These are phyloP conservation scores for Malurus cyaneus DNA, from an alignment of 2,113 vertebrate genomes.

Conservation along the genomic window DNA sequence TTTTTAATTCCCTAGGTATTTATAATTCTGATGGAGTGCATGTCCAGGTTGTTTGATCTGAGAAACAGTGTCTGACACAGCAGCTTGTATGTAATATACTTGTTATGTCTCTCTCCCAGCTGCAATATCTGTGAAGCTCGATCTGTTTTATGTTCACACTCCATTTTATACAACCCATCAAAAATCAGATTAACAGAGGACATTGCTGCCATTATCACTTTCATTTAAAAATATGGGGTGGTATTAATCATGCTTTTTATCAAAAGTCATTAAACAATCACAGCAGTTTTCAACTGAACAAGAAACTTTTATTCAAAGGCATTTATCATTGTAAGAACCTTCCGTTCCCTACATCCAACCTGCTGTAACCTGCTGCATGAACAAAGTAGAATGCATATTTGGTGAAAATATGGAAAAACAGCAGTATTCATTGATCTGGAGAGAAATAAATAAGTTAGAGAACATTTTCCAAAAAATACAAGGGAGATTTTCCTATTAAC, in stretches of 20 bases:
- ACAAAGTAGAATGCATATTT: background rate
- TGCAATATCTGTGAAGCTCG: background rate
- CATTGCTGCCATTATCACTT: background rate
- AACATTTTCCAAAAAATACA: background rate
- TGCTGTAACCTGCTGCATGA: background rate
- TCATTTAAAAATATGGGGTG: background rate
- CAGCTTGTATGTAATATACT: background rate
- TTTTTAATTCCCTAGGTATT: background rate
- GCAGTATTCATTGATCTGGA: background rate
- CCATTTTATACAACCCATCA: background rate
- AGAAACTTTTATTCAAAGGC: background rate
- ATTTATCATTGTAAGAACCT: background rate
- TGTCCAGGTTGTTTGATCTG: background rate
- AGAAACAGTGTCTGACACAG: background rate
- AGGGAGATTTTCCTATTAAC: background rate
- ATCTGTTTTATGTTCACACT: background rate
- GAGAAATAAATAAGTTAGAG: background rate
- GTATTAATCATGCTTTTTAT: background rate
- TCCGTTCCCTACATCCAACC: background rate
- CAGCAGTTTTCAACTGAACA: background rate
- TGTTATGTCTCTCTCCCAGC: background rate
- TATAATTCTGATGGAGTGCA: background rate
- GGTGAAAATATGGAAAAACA: background rate
- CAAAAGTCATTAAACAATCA: background rate
- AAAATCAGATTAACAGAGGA: background rate